Evolutionary conservation across 2,888 invertebrate genomes (phyloP).

Genomic region (Cepaea hortensis): DNA sequence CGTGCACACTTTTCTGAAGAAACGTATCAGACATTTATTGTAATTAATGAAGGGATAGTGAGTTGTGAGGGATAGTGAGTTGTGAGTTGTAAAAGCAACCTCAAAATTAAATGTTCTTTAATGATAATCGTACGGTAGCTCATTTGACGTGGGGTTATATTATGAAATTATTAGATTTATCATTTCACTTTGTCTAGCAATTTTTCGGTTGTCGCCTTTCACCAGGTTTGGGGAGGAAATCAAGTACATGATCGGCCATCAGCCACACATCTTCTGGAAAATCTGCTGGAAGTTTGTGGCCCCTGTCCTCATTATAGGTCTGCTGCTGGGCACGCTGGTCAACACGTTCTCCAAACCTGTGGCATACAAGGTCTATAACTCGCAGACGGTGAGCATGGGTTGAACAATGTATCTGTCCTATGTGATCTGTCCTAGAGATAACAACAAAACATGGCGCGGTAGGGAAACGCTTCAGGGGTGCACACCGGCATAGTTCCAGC

Average conservation of each 20-base stretch:
- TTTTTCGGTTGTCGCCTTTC: neutral
- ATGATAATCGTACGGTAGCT: neutral
- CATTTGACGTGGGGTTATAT: neutral
- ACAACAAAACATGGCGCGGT: too few relatives aligned
- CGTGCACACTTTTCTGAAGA: too few relatives aligned
- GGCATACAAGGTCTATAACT: constrained; percentile 64
- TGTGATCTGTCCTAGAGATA: too few relatives aligned
- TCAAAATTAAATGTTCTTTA: neutral
- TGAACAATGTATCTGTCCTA: too few relatives aligned
- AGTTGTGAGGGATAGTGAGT: too few relatives aligned
- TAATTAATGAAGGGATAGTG: too few relatives aligned
- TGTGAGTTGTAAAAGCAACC: too few relatives aligned
- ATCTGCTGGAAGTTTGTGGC: constrained; percentile 67
- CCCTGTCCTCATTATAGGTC: constrained; percentile 59
- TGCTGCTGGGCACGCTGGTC: constrained; percentile 63
- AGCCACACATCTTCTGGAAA: constrained; percentile 62
- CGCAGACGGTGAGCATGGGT: constrained; percentile 54
- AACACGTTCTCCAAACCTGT: constrained; percentile 65
- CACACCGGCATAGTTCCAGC: too few relatives aligned
- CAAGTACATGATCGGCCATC: constrained; percentile 64
- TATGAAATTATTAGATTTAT: too few relatives aligned
- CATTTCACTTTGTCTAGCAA: neutral
- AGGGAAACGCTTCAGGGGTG: too few relatives aligned
- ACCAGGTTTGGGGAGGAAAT: constrained; percentile 66
- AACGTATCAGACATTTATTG: too few relatives aligned